phyloP scores from a whole-genome alignment of 2,888 invertebrate species.

The Autographa gamma region DNA sequence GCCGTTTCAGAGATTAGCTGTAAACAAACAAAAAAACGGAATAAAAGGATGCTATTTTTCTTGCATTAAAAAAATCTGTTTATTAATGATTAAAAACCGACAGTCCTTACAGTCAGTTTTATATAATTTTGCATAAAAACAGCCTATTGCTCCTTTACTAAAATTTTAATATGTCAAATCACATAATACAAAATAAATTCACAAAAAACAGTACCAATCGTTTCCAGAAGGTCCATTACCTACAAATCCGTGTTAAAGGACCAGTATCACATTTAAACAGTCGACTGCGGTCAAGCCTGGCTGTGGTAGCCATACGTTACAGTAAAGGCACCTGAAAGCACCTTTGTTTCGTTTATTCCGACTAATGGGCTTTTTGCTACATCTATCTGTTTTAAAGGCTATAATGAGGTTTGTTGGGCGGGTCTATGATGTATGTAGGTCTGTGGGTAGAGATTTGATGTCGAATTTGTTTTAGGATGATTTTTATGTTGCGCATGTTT shows the following conservation, averaged over 20 bases:
- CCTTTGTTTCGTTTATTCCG: constrained; percentile 42
- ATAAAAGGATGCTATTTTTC: no score
- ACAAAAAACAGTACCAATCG: not conserved
- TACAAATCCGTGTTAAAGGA: constrained; percentile 15
- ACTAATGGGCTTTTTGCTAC: constrained; percentile 35
- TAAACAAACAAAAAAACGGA: no score
- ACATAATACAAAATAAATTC: no score
- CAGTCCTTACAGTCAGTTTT: no score
- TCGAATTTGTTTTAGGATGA: not conserved
- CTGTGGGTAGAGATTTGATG: not conserved
- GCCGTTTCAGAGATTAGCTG: no score
- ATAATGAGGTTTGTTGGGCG: constrained; percentile 31
- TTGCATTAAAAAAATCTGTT: no score
- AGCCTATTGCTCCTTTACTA: not conserved
- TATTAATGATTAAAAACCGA: no score
- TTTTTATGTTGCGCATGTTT: no score
- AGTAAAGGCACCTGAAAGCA: constrained; percentile 20
- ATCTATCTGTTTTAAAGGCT: constrained; percentile 36
- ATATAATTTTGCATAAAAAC: no score
- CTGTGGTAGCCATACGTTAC: constrained; percentile 26
- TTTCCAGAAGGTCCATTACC: constrained; percentile 7
- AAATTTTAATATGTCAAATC: no score
- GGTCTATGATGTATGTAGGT: constrained; percentile 33
- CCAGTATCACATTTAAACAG: constrained; percentile 24
- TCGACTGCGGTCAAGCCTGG: constrained; percentile 16